Base-by-base conservation (phyloP, 37 sponge, comb jelly and placozoan species). In the Dysidea cf. avara region DNA sequence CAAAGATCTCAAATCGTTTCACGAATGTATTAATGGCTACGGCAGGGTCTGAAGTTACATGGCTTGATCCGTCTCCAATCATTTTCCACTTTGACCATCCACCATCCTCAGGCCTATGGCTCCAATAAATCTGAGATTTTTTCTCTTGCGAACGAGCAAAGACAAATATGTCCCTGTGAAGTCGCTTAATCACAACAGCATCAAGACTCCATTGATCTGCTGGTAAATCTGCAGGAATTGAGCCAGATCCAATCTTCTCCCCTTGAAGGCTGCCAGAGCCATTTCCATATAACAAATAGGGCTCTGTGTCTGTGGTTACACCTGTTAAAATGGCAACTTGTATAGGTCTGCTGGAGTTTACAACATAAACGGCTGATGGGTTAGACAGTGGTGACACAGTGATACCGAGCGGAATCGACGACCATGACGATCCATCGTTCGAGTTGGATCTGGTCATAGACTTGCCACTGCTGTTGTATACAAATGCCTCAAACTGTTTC, bases 1-100 rank as follows among this genome's bases (percentile, higher is more conserved):
- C 75, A 66, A 79, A 82, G 30, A 79, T 70, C 52, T 88, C 89
- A 14, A 88, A 50, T 18, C 81, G 74, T 26, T 38, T 61, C 28
- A 86, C 65, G 52, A 80, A 80, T 0, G 43, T 52, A 57, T 86
- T 86, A 34, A 80, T 36, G 3, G 70, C 76, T 9, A 53, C 81
- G 40, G 29, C 67, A 1, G 80, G 40, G 64, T 86, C 87, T 34
- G 52, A 75, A 5, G 21, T 53, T 2, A 86, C 37, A 34, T 36
- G 31, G 13, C 17, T 35, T n/a, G 28, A 25, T 16, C 39, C 61
- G n/a, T 67, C 69, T 1, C 75, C 81, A 6, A 86, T 34, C 2
- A 17, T 32, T 14, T 20, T 37, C 76, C 80, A 86, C 29, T 67
- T 51, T 16, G 62, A 21, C 66, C 75, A 74, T 11, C 33, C 36